phyloP scores from a whole-genome alignment of 2,113 vertebrate species.

The Capreolus pygargus region DNA sequence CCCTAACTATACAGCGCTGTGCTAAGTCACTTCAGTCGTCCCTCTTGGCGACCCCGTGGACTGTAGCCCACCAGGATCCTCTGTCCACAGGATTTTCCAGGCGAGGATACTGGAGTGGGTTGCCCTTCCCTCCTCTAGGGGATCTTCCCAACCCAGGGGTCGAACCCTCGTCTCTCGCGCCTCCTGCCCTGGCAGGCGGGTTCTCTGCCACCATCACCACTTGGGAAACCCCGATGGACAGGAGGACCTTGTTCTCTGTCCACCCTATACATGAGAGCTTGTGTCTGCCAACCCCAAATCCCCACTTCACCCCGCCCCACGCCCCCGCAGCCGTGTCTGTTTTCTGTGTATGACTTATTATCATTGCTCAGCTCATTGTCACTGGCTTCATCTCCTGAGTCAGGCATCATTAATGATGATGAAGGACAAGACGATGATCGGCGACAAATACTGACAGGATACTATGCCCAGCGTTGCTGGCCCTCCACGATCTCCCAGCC shows the following conservation, averaged over 20 bases:
- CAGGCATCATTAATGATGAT: accelerated
- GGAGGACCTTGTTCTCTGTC: background rate
- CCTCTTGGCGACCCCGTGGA: background rate
- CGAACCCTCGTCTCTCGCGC: accelerated
- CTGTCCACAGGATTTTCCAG: background rate
- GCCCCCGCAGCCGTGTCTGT: background rate
- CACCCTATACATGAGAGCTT: background rate
- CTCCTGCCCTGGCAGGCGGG: background rate
- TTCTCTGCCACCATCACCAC: background rate
- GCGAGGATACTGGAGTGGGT: background rate
- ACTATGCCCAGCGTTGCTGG: accelerated
- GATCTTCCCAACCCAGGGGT: background rate
- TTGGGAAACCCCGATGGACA: background rate
- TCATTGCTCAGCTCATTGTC: background rate
- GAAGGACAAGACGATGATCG: background rate
- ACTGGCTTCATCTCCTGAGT: background rate
- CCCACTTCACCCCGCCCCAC: background rate
- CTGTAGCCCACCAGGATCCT: background rate
- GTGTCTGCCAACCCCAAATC: background rate
- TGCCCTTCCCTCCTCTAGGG: background rate
- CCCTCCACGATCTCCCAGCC: background rate
- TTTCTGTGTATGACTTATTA: accelerated
- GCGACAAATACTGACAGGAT: accelerated
- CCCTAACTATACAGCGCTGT: background rate
- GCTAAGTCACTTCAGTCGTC: background rate